Base-by-base conservation (phyloP, 1,140 invertebrate species). In the Pissodes strobi region DNA sequence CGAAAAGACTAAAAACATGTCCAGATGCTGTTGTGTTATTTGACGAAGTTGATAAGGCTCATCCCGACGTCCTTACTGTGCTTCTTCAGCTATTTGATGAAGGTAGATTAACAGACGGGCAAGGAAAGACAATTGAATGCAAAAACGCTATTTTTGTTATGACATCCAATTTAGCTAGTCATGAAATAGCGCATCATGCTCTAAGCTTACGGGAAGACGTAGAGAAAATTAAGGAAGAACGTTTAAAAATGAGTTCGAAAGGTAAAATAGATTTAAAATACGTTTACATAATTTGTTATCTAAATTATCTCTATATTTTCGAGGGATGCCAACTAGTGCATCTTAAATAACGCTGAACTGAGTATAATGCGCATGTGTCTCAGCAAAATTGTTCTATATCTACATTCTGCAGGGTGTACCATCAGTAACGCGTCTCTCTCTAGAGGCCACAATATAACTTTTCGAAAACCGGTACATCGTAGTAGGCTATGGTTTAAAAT, bases 31-130 rank as follows among this genome's bases (percentile, higher is more conserved):
- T 98, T 38, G 94, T 98, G 23, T 79, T 98, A 13, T 95, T 97
- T 81, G 95, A 98, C 80, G 95, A 98, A 83, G 92, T 97, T 2
- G 95, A 98, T 71, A 98, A 98, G 79, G 94, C 95, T 2, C 95
- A 98, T 81, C 91, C 93, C 1, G 95, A 97, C 81, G 92, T 98
- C 3, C 82, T 97, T 27, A 95, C 93, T 2, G 90, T 95, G 46
- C 81, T 98, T 48, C 79, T 97, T 27, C 95, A 98, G 77, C 79
- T 98, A 2, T 97, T 98, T 81, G 95, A 98, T 79, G 94, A 98
- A 82, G 92, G 94, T 37, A 83, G 93, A 49, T 77, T 97, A 21
- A 97, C 94, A 10, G 94, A 97, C 80, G 93, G 93, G 8, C 90
- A 92, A 81, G 95, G 95, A 30, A 90, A 93, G 78, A 92, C 93